phyloP scores from a whole-genome alignment of 2,797 vertebrate species.

The Tadarida brasiliensis region DNA sequence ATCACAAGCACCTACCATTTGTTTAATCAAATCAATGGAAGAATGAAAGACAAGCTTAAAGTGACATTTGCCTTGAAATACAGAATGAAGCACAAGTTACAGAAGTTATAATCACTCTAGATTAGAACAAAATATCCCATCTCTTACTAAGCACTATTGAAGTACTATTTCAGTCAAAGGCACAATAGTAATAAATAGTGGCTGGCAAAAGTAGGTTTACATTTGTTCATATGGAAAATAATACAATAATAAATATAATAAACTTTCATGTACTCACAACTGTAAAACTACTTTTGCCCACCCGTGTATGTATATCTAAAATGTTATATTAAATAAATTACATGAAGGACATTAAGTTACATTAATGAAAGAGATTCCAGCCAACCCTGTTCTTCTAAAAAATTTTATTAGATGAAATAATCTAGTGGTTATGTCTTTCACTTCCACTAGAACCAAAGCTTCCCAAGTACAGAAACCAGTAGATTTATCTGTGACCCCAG shows the following conservation, averaged over 20 bases:
- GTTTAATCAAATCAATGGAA: slow-evolving; percentile 40
- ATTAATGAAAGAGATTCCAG: slow-evolving; percentile 55
- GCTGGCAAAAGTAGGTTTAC: neutral
- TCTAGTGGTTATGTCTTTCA: slow-evolving; percentile 17
- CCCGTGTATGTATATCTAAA: neutral
- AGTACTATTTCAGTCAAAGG: slow-evolving; percentile 18
- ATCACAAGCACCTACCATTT: neutral
- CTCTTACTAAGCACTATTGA: neutral
- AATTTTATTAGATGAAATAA: slow-evolving; percentile 75
- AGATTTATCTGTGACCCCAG: neutral
- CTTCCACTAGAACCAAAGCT: slow-evolving; percentile 48
- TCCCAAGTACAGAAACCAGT: slow-evolving; percentile 34
- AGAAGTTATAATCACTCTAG: neutral
- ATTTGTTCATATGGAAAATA: neutral
- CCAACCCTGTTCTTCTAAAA: slow-evolving; percentile 54
- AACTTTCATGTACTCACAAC: neutral
- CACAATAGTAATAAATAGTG: neutral
- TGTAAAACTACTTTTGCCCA: neutral
- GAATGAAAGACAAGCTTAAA: neutral
- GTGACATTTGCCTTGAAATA: neutral
- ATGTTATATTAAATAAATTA: slow-evolving; percentile 17
- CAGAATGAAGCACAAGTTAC: neutral
- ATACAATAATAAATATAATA: neutral
- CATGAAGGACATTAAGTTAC: neutral
- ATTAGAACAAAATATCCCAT: neutral